These are phyloP conservation scores for Orchesella cincta DNA, from an alignment of 1,140 invertebrate genomes.

Conservation along the genomic window DNA sequence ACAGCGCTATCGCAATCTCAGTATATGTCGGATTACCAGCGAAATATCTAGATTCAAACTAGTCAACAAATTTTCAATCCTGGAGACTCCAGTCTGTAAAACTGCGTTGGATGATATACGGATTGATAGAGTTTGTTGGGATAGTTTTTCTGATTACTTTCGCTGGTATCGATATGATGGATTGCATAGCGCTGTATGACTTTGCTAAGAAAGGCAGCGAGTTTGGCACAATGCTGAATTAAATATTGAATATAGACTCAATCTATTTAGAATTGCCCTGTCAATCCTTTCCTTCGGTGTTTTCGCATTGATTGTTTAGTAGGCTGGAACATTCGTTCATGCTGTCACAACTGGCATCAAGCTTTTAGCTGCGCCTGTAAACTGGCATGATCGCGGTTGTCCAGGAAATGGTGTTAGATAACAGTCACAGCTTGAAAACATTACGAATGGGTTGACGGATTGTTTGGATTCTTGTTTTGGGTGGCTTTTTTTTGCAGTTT, in stretches of 20 bases:
- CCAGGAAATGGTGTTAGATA: slow-evolving; percentile 40
- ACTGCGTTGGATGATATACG: background rate
- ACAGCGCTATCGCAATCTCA: no score
- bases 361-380: slow-evolving; percentile 32
- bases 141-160: no score
- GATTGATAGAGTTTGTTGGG: no score
- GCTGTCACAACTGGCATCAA: slow-evolving; percentile 22
- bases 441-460: slow-evolving; percentile 17
- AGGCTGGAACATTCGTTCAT: slow-evolving; percentile 35
- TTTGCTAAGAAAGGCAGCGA: slow-evolving; percentile 27
- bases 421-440: slow-evolving; percentile 42
- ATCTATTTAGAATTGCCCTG: no score
- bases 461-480: background rate
- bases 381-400: slow-evolving; percentile 1
- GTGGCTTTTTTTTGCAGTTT: slow-evolving; percentile 33
- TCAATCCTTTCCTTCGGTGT: background rate
- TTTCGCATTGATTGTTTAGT: slow-evolving; percentile 17
- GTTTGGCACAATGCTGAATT: slow-evolving; percentile 16
- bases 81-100: background rate
- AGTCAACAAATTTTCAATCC: background rate
- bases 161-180: no score
- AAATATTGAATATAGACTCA: slow-evolving; percentile 33
- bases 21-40: background rate
- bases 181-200: no score
- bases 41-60: background rate